Percentiles rank a stretch among this genome's conserved stretches.
phyloP scores from a whole-genome alignment of 2,797 vertebrate species.

The Gila robusta region DNA sequence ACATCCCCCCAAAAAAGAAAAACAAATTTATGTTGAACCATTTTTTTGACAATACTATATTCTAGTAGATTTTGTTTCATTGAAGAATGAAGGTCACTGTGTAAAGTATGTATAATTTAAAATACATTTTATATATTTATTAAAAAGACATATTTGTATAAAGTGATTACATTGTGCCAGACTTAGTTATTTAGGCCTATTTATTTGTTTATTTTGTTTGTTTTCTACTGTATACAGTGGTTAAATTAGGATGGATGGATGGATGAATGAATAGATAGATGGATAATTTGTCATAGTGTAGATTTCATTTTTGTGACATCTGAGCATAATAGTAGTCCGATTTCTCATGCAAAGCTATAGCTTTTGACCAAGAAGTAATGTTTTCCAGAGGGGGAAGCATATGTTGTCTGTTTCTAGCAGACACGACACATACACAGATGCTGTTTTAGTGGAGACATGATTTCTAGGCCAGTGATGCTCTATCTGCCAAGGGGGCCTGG shows the following conservation, averaged over 20 bases:
- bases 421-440: slow-evolving; percentile 39
- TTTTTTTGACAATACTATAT: no score
- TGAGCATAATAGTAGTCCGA: not conserved
- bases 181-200: not conserved
- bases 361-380: slow-evolving; percentile 28
- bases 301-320: not conserved
- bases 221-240: not conserved
- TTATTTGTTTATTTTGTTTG: not conserved
- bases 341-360: slow-evolving; percentile 21
- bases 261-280: not conserved
- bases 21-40: not conserved
- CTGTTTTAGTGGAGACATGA: slow-evolving; percentile 43
- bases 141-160: not conserved
- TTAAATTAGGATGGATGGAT: not conserved
- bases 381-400: slow-evolving; percentile 28
- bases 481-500: slow-evolving; percentile 31
- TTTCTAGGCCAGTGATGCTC: slow-evolving; percentile 41
- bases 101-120: not conserved
- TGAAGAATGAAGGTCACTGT: not conserved
- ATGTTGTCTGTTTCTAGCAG: slow-evolving; percentile 38
- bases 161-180: not conserved
- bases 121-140: no score
- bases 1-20: not conserved
- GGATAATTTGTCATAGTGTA: not conserved
- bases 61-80: not conserved